These are phyloP conservation scores for Sebastes nivosus DNA, from an alignment of 2,797 vertebrate species.

Conservation along the genomic window DNA sequence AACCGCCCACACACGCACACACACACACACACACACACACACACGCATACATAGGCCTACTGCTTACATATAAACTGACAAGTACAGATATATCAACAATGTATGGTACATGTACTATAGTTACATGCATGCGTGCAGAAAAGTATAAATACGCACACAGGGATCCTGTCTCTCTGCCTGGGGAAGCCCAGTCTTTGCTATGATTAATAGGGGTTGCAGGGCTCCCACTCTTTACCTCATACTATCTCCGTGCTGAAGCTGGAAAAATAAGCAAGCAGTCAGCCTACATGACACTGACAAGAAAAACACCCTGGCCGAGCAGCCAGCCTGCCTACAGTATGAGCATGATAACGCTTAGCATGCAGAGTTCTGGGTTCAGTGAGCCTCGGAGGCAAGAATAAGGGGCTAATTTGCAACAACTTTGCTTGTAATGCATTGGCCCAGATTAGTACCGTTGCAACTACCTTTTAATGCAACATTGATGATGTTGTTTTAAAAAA, in stretches of 20 bases:
- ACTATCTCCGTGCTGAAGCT: slow-evolving; percentile 79
- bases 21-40: not conserved
- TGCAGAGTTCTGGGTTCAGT: slow-evolving; percentile 27
- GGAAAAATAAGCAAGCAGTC: slow-evolving; percentile 87
- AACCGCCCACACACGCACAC: not conserved
- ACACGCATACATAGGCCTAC: not conserved
- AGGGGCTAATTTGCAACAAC: slow-evolving; percentile 8
- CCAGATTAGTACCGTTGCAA: not conserved
- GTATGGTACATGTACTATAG: slow-evolving; percentile 13
- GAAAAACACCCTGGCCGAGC: slow-evolving; percentile 52
- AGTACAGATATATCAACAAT: slow-evolving; percentile 55
- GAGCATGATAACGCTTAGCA: slow-evolving; percentile 19
- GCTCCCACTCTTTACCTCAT: slow-evolving; percentile 63
- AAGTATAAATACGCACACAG: slow-evolving; percentile 50
- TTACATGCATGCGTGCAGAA: slow-evolving; percentile 29
- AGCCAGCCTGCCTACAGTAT: slow-evolving; percentile 27
- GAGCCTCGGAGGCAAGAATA: slow-evolving; percentile 9
- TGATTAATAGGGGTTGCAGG: slow-evolving; percentile 83
- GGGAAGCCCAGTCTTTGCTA: slow-evolving; percentile 72
- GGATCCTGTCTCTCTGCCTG: slow-evolving; percentile 67
- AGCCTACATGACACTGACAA: slow-evolving; percentile 80
- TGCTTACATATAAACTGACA: slow-evolving; percentile 45
- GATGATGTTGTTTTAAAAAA: not conserved
- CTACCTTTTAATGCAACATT: slow-evolving; percentile 1
- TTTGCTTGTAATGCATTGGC: slow-evolving; percentile 1